Percentiles rank a stretch among this genome's conserved stretches.
These are phyloP conservation scores for Homarus gammarus DNA, from an alignment of 2,888 invertebrate species.

Conservation along the genomic window DNA sequence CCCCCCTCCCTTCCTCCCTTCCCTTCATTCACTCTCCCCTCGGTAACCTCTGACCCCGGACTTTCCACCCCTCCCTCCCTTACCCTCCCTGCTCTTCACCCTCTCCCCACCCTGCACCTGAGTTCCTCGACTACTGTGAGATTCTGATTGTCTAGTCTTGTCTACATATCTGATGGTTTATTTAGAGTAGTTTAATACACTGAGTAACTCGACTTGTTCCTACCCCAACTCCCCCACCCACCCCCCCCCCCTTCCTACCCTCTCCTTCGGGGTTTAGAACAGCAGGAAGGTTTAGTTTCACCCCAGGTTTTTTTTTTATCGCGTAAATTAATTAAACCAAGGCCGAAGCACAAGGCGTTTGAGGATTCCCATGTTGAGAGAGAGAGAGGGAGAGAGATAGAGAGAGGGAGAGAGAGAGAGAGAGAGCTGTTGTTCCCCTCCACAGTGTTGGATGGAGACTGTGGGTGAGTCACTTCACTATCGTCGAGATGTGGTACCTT, in stretches of 20 bases:
- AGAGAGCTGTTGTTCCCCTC: too few species aligned
- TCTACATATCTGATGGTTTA: constrained; percentile 15
- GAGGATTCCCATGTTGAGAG: not conserved
- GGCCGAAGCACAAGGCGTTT: too few species aligned
- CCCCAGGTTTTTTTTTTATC: too few species aligned
- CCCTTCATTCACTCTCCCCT: not conserved
- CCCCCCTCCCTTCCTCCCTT: not conserved
- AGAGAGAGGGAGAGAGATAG: constrained; percentile 24
- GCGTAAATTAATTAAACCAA: too few species aligned
- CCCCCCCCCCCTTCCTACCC: too few species aligned
- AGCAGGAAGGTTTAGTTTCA: too few species aligned
- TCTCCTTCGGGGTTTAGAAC: too few species aligned
- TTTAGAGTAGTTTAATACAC: not conserved
- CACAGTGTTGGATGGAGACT: too few species aligned
- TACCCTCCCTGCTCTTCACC: not conserved
- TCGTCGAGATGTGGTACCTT: too few species aligned
- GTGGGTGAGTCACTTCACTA: too few species aligned
- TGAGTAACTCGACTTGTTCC: not conserved
- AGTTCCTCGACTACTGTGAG: not conserved
- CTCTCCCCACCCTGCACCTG: not conserved
- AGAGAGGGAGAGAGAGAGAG: constrained; percentile 21
- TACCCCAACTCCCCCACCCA: not conserved
- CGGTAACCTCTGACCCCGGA: constrained; percentile 3
- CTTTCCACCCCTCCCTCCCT: not conserved
- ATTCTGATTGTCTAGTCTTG: not conserved